Evolutionary conservation across 1,140 invertebrate genomes (phyloP), one percentile per base, ranked within the genome.

Genomic region (Caerostris darwini): DNA sequence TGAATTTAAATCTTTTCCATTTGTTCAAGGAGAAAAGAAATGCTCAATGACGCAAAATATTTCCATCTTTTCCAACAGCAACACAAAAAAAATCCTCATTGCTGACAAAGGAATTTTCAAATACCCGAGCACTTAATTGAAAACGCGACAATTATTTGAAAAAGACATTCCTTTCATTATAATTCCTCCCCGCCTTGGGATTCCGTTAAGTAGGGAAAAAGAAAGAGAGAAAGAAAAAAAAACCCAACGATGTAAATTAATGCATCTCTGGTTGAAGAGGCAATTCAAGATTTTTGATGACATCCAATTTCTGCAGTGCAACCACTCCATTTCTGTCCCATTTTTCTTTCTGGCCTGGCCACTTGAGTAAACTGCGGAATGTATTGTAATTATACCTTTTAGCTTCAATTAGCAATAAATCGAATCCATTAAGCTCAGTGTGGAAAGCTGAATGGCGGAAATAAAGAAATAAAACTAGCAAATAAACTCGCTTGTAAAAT

Each of bases 401-500:
- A 83, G 81, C 81, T 56, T 83, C 81, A 83, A 83, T 83, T 83
- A 83, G 81, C 56, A 57, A 57, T 57, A 50, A 71, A 19, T 71
- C 69, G 34, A 71, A 71, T 71, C 69, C 34, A 71, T 71, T 50
- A 71, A 34, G 14, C 34, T 34, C 34, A 53, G 54, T 57, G 54
- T 5, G 56, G 54, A n/a, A 17, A 56, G 5, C 81, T n/a, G 12
- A 12, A 57, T n/a, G 81, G 6, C 7, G 6, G 12, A 56, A 83
- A 83, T 56, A 34, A 7, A 57, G 12, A 34, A 34, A 34, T 34
- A 34, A 34, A 34, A 34, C 34, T 0, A 0, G 2, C 34, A 17
- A 83, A 83, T 57, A 83, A 83, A n/a, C 56, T 34, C 34, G 17
- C 3, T 57, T 12, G 53, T 56, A 56, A 83, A 83, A 83, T 83